Evolutionary conservation across 1,140 invertebrate species (phyloP), one percentile per base, ranked within the genome.

Genomic region (Hycleus cichorii): DNA sequence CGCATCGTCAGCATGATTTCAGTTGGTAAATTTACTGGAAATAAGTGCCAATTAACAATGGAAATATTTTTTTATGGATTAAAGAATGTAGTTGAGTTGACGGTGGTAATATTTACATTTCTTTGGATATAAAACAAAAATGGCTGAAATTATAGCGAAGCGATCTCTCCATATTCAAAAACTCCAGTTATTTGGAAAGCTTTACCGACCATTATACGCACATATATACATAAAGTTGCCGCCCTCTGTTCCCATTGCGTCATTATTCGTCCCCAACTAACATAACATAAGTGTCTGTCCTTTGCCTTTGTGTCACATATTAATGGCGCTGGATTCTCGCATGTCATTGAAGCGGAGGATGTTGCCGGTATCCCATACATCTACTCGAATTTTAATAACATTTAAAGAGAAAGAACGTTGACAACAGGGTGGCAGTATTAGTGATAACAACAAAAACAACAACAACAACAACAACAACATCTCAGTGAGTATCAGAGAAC

Each of bases 301-400:
- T 10, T 26, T 39, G 46, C 39, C 39, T 49, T 45, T 42, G 10
- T 46, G 51, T 53, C 51, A 53, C 51, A 53, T 53, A 53, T 53
- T 53, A 53, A 58, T 50, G 56, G 56, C 54, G 54, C n/a, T 47
- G 27, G 56, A 58, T 58, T 46, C 48, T 58, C 48, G 51, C 51
- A 53, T 53, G 51, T 53, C 51, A 53, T 53, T 53, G 51, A 53
- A 42, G 12, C 50, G 50, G 50, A 5, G 32, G 32, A 53, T 40
- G 51, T 42, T 32, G 51, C 51, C 51, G 43, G 51, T 53, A 53
- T 42, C 51, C 51, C 51, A 53, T 53, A 53, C 51, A 53, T 53
- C 51, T 53, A 18, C 12, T 5, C 25, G 51, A 48, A 40, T 57
- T 57, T 57, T 57, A 57, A 57, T 57, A 57, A 57, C 47, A 46